Evolutionary conservation across 2,113 vertebrate genomes (phyloP), one percentile per base, ranked within the genome.

Genomic region (Egretta garzetta): DNA sequence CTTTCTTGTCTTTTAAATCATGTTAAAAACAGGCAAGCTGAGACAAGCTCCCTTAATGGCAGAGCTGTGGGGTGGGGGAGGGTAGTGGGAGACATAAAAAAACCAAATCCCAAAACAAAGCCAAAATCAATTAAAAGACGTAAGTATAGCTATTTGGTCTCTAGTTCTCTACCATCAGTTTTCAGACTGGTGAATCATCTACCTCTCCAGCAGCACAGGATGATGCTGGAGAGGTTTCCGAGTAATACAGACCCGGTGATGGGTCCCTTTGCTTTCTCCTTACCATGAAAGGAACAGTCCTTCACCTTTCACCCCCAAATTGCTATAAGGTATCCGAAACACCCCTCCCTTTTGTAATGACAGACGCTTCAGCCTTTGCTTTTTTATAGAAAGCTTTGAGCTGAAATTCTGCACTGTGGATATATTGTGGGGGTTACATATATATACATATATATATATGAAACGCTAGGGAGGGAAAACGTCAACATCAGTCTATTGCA

Each of bases 81-180:
- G 53, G 70, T 24, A 82, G 79, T 63, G 52, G 93, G 80, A 96
- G 70, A 80, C 77, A 94, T 72, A 4, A 89, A 79, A 80, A 56
- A 43, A 72, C 1, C 58, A 89, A 93, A 89, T 73, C 68, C 53
- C 60, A 60, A 91, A 95, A 52, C 92, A 96, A 96, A 95, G 74
- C 82, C 62, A 73, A 96, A 89, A 94, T 95, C 76, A 93, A 81
- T 95, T 77, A 76, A n/a, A 82, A 93, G 87, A 80, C 35, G 30
- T 37, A 97, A 89, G 85, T 79, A 83, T 28, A 91, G 81, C 89
- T 94, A 87, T 90, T 90, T 84, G 86, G 86, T 91, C 71, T 96
- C 85, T 93, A 75, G 70, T 86, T 81, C 55, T 91, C 88, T 88
- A 93, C 74, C 73, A 92, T 32, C 74, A 86, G 50, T 73, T 81